phyloP scores from a whole-genome alignment of 2,113 vertebrate genomes.

The Gymnarchus niloticus region DNA sequence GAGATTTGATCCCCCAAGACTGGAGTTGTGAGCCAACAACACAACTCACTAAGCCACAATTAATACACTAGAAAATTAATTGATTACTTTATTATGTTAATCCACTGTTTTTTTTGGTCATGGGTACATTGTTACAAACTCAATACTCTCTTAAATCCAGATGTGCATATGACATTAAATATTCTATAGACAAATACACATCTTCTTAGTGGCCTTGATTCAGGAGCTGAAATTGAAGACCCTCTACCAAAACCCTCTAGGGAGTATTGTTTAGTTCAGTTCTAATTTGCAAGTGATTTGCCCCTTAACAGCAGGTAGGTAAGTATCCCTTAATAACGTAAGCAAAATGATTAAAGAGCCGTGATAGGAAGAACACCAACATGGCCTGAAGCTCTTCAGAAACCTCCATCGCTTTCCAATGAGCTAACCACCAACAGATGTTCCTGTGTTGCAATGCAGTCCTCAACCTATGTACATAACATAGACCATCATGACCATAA shows the following conservation, averaged over 20 bases:
- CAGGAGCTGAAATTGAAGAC: not conserved
- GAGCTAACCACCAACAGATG: not conserved
- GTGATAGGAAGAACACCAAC: not conserved
- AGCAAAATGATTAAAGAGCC: not conserved
- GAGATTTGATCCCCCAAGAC: not conserved
- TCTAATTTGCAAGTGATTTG: not conserved
- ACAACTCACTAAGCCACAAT: not conserved
- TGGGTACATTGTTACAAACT: no score
- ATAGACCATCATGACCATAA: not conserved
- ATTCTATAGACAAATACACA: not conserved
- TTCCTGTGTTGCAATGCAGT: not conserved
- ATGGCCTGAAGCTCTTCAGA: not conserved
- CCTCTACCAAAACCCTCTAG: not conserved
- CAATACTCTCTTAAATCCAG: no score
- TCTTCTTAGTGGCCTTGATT: not conserved
- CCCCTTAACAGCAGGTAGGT: constrained; percentile 1
- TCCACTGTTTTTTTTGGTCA: no score
- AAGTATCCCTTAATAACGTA: constrained; percentile 1
- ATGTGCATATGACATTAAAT: not conserved
- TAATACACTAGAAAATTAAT: not conserved
- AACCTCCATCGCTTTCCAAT: not conserved
- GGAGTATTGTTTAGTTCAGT: not conserved
- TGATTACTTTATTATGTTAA: not conserved
- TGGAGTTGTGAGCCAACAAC: not conserved
- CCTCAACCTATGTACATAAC: not conserved